Base-by-base conservation (phyloP, 2,797 vertebrate genomes). In the Botia almorhae region DNA sequence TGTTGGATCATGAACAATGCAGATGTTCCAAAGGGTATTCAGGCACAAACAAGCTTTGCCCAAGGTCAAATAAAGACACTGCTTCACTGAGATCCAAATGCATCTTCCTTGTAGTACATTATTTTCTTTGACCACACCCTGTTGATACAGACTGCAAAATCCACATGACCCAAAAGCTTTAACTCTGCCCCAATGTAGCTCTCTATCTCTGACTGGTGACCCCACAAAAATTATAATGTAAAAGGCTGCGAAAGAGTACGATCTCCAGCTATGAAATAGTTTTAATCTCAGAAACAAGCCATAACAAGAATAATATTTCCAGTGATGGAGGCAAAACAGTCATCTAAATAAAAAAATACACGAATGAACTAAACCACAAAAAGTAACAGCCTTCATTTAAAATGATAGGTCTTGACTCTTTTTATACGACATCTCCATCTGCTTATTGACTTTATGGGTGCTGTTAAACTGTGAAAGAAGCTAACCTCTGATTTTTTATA, bases 71-170 rank as follows among this genome's bases (percentile, higher is more conserved):
- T 48, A 68, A 75, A 53, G 76, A 68, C 64, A 26, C 69, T 81
- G 53, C 14, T 75, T 61, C 50, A 39, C 21, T 39, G 64, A 10
- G 23, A 60, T 58, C 58, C 71, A 33, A 10, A 12, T 78, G 55
- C 51, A 43, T 68, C 60, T 56, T 51, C 64, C 48, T 58, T 23
- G 79, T 68, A 61, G 68, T 75, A 61, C 64, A 36, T 60, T 64
- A 48, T 63, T 64, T 53, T 87, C 83, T 76, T 85, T 83, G 82
- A 87, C 91, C 91, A 91, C 93, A 88, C 93, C 92, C 92, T 87
- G 77, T 2, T 58, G 11, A 89, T 88, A 87, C 86, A 91, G 46
- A 61, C 23, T 23, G 23, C 60, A 61, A 4, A 63, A 33, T 87
- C 81, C 85, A 90, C 87, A 88, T 94, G 93, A 94, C 82, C 93